Conservation (phyloP, 2,113 vertebrate genomes). For the Platanista minor region DNA sequence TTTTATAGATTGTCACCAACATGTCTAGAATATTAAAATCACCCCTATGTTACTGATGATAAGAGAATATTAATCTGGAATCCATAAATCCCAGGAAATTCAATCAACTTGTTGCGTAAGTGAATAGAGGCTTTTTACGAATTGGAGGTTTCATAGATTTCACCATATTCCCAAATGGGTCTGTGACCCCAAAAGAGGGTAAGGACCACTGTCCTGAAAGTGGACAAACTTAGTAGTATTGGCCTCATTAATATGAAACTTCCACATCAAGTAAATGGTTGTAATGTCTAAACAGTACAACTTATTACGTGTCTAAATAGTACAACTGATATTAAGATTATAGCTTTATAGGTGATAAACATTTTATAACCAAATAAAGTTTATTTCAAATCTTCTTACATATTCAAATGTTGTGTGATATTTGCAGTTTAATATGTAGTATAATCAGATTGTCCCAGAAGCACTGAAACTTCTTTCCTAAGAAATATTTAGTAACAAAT, state of each 20-base stretch:
- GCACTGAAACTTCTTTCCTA: not conserved
- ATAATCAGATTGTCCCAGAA: not conserved
- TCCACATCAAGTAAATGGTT: not conserved
- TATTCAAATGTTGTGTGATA: not conserved
- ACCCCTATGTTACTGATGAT: not conserved
- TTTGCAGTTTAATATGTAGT: not conserved
- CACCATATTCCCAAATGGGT: not conserved
- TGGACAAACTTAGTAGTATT: not conserved
- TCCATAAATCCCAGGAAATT: not conserved
- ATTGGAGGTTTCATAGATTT: not conserved
- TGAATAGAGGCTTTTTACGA: not conserved
- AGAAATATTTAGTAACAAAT: not conserved
- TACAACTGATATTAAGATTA: not conserved
- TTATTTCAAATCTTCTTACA: not conserved
- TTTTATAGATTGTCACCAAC: not conserved
- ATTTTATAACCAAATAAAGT: not conserved
- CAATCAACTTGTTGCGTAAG: not conserved
- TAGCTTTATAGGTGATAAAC: not conserved
- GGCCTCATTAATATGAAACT: not conserved
- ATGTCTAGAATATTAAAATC: not conserved
- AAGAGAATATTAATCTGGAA: constrained; percentile 2
- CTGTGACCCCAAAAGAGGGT: not conserved
- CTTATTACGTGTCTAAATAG: not conserved
- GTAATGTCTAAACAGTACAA: not conserved
- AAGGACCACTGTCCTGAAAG: not conserved